Base-by-base conservation (phyloP, 2,113 vertebrate genomes). In the Petrocephalus zakoni region DNA sequence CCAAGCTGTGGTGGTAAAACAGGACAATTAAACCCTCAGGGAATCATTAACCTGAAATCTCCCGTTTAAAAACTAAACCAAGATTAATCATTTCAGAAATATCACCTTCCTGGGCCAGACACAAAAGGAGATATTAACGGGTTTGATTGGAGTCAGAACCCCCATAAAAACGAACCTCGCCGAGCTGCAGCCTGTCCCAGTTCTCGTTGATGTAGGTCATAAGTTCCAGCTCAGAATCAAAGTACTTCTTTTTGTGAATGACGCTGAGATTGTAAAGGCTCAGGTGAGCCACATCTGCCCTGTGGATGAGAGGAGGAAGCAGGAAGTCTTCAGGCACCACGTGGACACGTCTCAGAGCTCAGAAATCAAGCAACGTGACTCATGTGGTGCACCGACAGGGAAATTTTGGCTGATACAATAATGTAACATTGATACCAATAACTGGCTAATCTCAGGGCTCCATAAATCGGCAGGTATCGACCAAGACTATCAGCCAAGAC, bases 221-320 rank as follows among this genome's bases (percentile, higher is more conserved):
- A 90, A 99, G 96, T 92, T 99, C 96, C 95, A 97, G 96, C 94
- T 98, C 97, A 0, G 97, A 99, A 94, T 99, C 98, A 95, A 99
- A 99, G 89, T 99, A 99, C 95, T 98, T 99, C 95, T 99, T 99
- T 95, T 99, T 99, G 94, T 99, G 97, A 95, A 99, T 98, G 93
- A 99, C 97, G 95, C 97, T 99, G 95, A 99, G 94, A 94, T 99
- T 99, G 94, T 99, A 99, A 94, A 99, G 96, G 94, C 98, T 98
- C 94, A 99, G 94, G 94, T 99, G 98, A 95, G 97, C 96, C 93
- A 99, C 96, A 93, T 99, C 97, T 95, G 97, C 97, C 98, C 98
- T 99, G 93, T 91, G 94, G 46, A 89, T 22, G 10, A 47, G 46
- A 46, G 37, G 21, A 49, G 21, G 19, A 11, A n/a, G 34, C 8